These are phyloP conservation scores for Escarpia spicata DNA, from an alignment of 2,888 invertebrate species.

Conservation along the genomic window DNA sequence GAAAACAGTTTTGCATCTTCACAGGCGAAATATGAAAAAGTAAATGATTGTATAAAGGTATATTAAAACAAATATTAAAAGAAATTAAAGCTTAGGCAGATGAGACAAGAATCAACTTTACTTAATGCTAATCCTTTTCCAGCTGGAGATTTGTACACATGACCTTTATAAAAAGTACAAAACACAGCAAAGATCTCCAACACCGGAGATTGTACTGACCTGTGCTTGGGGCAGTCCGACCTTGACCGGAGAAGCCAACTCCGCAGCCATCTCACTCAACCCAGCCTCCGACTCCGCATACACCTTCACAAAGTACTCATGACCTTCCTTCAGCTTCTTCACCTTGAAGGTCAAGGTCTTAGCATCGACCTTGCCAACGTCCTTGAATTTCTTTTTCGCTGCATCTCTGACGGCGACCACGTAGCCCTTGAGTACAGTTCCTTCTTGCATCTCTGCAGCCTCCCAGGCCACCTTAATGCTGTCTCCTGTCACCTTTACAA, in stretches of 20 bases:
- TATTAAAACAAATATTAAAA: not conserved
- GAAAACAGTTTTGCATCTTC: not conserved
- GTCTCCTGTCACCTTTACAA: conserved; percentile 26
- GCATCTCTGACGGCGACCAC: conserved; percentile 37
- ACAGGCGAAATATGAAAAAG: not conserved
- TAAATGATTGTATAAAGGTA: not conserved
- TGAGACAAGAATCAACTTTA: no score
- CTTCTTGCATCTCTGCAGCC: conserved; percentile 29
- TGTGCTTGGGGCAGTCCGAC: conserved; percentile 17
- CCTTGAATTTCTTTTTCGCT: conserved; percentile 41
- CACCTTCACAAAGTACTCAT: conserved; percentile 38
- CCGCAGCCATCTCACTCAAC: conserved; percentile 35
- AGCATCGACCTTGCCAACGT: conserved; percentile 34
- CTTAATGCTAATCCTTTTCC: no score
- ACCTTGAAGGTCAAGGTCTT: conserved; percentile 25
- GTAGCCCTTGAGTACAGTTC: conserved; percentile 27
- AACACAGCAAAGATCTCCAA: not conserved
- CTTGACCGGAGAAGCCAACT: conserved; percentile 31
- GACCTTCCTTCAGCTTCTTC: conserved; percentile 38
- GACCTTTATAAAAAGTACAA: not conserved
- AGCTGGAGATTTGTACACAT: not conserved
- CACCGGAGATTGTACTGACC: not conserved
- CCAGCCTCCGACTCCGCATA: conserved; percentile 44
- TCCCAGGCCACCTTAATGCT: conserved; percentile 31
- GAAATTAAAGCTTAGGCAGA: not conserved